phyloP scores from a whole-genome alignment of 1,140 invertebrate species.

The Acyrthosiphon pisum region DNA sequence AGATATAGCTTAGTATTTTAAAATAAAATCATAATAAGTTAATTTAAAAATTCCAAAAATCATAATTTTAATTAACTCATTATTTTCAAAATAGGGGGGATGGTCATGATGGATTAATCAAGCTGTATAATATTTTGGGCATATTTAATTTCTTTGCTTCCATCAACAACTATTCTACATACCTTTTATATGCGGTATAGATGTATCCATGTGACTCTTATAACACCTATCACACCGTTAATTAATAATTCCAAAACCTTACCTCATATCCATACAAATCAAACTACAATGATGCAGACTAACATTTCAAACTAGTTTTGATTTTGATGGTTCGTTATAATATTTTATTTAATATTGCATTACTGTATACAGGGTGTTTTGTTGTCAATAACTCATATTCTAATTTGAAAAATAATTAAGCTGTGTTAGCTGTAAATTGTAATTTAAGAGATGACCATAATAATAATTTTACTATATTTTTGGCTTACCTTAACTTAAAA shows the following conservation, averaged over 20 bases:
- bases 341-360: not conserved
- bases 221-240: not conserved
- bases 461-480: not conserved
- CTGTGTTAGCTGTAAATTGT: not conserved
- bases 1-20: not conserved
- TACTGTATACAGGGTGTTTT: not conserved
- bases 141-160: constrained; percentile 6
- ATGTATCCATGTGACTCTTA: not conserved
- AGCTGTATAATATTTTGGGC: not conserved
- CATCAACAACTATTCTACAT: not conserved
- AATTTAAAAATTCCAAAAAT: not conserved
- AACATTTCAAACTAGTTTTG: not conserved
- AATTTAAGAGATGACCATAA: not conserved
- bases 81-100: not conserved
- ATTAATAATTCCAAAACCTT: not conserved
- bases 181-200: not conserved
- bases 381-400: not conserved
- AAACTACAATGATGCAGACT: not conserved
- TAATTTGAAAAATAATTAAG: not conserved
- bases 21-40: not conserved
- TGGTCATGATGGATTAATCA: not conserved
- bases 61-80: not conserved
- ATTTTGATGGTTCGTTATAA: not conserved
- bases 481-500: not conserved
- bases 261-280: not conserved